Evolutionary conservation across 2,888 invertebrate species (phyloP).

Genomic region (Machimus rusticus): DNA sequence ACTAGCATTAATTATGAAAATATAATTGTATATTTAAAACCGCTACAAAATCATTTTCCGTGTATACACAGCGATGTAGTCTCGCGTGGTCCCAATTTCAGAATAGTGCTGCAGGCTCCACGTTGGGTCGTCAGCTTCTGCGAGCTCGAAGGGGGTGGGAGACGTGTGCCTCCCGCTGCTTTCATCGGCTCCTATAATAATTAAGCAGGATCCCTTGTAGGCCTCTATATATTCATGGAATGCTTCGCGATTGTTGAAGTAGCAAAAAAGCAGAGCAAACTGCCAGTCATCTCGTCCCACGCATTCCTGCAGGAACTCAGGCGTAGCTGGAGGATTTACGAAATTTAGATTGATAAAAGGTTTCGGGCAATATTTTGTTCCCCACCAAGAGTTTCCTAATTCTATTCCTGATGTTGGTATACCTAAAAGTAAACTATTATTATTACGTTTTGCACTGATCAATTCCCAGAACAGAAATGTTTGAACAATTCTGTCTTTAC

Average conservation of each 20-base stretch:
- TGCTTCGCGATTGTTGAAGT: constrained; percentile 77
- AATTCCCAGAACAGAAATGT: neutral
- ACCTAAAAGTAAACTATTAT: constrained; percentile 59
- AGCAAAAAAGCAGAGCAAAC: constrained; percentile 77
- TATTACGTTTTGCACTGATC: neutral
- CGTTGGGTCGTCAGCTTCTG: constrained; percentile 60
- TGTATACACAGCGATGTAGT: constrained; percentile 72
- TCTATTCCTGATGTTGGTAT: constrained; percentile 74
- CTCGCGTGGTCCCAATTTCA: constrained; percentile 69
- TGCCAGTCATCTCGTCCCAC: constrained; percentile 55
- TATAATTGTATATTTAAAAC: constrained; percentile 3
- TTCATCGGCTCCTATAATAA: constrained; percentile 77
- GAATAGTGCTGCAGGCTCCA: constrained; percentile 69
- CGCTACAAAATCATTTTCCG: constrained; percentile 48
- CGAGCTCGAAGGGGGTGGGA: constrained; percentile 72
- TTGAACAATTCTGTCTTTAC: neutral
- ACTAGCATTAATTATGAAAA: neutral
- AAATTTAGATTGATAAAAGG: constrained; percentile 73
- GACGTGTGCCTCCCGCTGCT: constrained; percentile 73
- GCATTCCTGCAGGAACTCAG: constrained; percentile 61
- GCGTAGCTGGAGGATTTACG: constrained; percentile 60
- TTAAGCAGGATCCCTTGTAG: constrained; percentile 71
- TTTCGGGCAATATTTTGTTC: constrained; percentile 75
- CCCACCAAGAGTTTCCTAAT: constrained; percentile 84
- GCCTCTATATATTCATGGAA: constrained; percentile 73